These are phyloP conservation scores for Chromoteleia sp. DNA, from an alignment of 2,888 invertebrate species.

Conservation along the genomic window DNA sequence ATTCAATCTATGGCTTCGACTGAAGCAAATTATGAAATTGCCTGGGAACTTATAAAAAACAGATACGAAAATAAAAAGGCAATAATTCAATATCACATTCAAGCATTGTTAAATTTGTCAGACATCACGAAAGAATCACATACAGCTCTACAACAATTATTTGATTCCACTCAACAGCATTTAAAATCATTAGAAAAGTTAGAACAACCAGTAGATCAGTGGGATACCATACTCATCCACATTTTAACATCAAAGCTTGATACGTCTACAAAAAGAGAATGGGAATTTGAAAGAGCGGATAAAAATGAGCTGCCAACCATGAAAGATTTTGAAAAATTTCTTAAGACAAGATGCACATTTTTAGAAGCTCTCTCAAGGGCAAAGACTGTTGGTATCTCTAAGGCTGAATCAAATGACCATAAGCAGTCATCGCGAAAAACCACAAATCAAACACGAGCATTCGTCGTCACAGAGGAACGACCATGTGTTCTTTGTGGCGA, in stretches of 20 bases:
- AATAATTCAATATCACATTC: slow-evolving; percentile 21
- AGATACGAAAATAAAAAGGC: slow-evolving; percentile 7
- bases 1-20: neutral
- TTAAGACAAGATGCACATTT: slow-evolving; percentile 10
- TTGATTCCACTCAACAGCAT: slow-evolving; percentile 1
- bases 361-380: slow-evolving; percentile 8
- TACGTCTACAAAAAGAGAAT: neutral
- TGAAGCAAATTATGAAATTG: neutral
- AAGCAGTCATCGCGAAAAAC: too few relatives aligned
- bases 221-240: neutral
- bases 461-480: neutral
- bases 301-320: slow-evolving; percentile 2
- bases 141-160: slow-evolving; percentile 6
- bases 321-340: slow-evolving; percentile 3
- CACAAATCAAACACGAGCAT: neutral
- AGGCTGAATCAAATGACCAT: too few relatives aligned
- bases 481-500: neutral
- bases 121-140: slow-evolving; percentile 10
- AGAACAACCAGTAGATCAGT: neutral
- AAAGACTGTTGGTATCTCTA: neutral
- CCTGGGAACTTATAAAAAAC: neutral
- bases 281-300: slow-evolving; percentile 32
- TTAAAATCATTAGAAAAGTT: slow-evolving; percentile 5
- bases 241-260: neutral
- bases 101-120: slow-evolving; percentile 21